phyloP scores from a whole-genome alignment of 2,888 invertebrate genomes.

The Microplitis manilae region DNA sequence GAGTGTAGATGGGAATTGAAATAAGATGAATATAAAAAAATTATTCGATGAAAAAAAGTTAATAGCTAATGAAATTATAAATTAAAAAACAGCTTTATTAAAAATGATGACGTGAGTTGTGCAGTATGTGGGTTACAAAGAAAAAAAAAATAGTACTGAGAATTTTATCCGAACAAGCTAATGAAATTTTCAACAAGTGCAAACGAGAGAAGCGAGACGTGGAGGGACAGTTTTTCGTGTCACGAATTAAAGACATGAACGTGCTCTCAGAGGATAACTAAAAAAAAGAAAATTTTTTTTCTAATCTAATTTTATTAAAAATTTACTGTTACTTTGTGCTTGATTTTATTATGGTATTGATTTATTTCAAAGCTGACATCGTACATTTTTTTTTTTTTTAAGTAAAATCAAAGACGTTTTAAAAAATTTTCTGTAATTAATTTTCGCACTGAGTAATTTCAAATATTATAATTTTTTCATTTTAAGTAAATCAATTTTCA shows the following conservation, averaged over 20 bases:
- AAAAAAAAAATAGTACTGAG: neutral
- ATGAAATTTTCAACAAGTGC: conserved; percentile 19
- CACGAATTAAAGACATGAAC: conserved; percentile 16
- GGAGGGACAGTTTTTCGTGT: conserved; percentile 20
- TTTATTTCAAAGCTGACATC: conserved; percentile 10
- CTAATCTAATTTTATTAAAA: conserved; percentile 23
- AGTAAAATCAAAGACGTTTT: too few relatives aligned
- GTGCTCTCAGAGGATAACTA: neutral
- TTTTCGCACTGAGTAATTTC: too few relatives aligned
- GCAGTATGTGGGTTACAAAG: neutral
- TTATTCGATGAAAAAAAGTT: neutral
- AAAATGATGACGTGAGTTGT: neutral
- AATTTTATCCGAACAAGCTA: neutral
- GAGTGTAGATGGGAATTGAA: too few relatives aligned
- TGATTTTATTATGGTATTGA: neutral
- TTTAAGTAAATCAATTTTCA: too few relatives aligned
- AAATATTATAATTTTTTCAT: too few relatives aligned
- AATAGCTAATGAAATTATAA: neutral
- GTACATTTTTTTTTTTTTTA: neutral
- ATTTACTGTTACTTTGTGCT: neutral
- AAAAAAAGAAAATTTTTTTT: conserved; percentile 2
- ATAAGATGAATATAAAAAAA: too few relatives aligned
- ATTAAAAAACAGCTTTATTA: neutral
- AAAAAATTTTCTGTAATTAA: too few relatives aligned
- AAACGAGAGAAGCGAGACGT: neutral